Evolutionary conservation across 2,113 vertebrate genomes (phyloP), one percentile per base, ranked within the genome.

Genomic region (Pelodiscus sinensis): DNA sequence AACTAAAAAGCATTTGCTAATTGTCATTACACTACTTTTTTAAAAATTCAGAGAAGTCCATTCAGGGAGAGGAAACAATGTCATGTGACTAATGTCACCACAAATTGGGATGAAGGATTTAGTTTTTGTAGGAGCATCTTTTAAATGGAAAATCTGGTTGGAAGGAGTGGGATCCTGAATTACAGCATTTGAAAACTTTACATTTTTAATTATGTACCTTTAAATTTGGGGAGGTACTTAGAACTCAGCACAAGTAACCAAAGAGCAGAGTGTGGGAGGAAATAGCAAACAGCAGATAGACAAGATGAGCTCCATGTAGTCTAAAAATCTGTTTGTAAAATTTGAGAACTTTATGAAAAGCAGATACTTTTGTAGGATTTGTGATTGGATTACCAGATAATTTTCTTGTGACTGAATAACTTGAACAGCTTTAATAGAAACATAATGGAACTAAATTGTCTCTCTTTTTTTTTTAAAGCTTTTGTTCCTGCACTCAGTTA

Each of bases 251-350:
- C 21, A 22, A 18, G 18, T 79, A 44, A 31, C 10, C 51, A 54
- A 55, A 16, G 24, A 1, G 24, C 8, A 19, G 3, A 4, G 56
- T 3, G 27, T 3, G 12, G 6, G 19, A 2, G n/a, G 9, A 31
- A 9, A 6, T 21, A 11, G 27, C 9, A 54, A 51, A 54, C 8
- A 31, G 22, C 25, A 79, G 21, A 31, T 79, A 54, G 78, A 31
- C 25, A 52, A 18, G 52, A 5, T 79, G 15, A 79, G 52, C 19
- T 27, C 44, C 14, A 6, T 79, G 51, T 54, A 54, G 16, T 16
- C 31, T 79, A 44, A 38, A 73, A 73, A 9, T 19, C 11, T 31
- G 62, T 29, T 79, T n/a, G 51, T 11, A 62, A 29, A 52, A 52
- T 11, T n/a, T 54, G 78, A 19, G 29, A 62, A 62, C 12, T 62